Base-by-base conservation (phyloP, 2,113 vertebrate genomes). In the Falco punctatus region DNA sequence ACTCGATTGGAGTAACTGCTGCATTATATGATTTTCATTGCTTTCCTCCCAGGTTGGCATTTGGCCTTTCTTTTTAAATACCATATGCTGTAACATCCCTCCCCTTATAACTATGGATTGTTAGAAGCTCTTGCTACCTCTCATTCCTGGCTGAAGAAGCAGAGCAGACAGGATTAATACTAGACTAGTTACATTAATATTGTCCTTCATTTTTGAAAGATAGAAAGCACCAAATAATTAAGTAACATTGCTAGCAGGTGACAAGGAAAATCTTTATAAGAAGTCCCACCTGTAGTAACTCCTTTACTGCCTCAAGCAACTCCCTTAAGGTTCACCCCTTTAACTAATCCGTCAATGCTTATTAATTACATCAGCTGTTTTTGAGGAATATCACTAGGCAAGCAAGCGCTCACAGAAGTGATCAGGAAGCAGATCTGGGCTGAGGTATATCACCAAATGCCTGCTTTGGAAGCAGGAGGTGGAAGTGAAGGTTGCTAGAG, bases 61-160 rank as follows among this genome's bases (percentile, higher is more conserved):
- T 89, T 89, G 42, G 38, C 86, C 73, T 94, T 91, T 91, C 70
- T 94, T 79, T 92, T 81, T 89, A 82, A 91, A 90, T 62, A 51
- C 9, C 35, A 6, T 21, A 13, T 49, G 16, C 54, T 85, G 42
- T 52, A 85, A 72, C 52, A 20, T 91, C 69, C 61, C 30, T 89
- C 13, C 16, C 21, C 15, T 74, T 95, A 10, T 35, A 82, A 69
- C 33, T 15, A 77, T 32, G 40, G 21, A 26, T 64, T 62, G 61
- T 44, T 65, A 82, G 81, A 82, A 95, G 49, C 8, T 82, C 66
- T 84, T 91, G 5, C 51, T 80, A 5, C 24, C 27, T 86, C 54
- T 79, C 32, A 55, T 57, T 23, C 17, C 72, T 55, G 57, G 28
- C 75, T 89, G 48, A 51, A 87, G 71, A 90, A 75, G 40, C 62